A percentile compares a stretch with the other conserved stretches of the same genome.
These are phyloP conservation scores for Theristicus caerulescens DNA, from an alignment of 2,113 vertebrate species.

Conservation along the genomic window DNA sequence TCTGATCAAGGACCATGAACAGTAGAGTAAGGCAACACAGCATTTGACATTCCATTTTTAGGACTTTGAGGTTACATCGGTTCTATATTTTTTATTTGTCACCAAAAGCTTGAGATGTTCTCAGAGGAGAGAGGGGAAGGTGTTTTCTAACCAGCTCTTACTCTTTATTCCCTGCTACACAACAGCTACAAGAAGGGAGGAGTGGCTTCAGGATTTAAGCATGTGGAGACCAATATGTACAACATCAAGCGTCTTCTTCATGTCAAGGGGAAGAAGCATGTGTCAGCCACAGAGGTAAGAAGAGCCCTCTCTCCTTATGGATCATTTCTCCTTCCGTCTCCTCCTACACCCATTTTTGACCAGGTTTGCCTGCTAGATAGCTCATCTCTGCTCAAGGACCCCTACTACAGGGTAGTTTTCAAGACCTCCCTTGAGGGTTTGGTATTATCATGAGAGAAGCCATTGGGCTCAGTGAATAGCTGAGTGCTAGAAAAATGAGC, in stretches of 20 bases:
- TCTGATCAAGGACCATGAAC: neutral
- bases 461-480: neutral
- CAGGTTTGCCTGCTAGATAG: neutral
- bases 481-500: neutral
- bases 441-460: neutral
- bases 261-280: conserved; percentile 85
- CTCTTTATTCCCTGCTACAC: neutral
- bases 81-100: neutral
- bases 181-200: conserved; percentile 92
- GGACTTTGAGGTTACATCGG: neutral
- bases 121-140: neutral
- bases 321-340: neutral
- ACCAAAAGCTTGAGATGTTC: neutral
- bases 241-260: conserved; percentile 86
- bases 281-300: conserved; percentile 85
- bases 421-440: neutral
- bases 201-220: conserved; percentile 86
- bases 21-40: neutral
- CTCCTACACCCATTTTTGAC: neutral
- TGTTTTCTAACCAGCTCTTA: neutral
- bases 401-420: neutral
- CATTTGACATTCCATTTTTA: neutral
- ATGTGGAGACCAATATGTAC: conserved; percentile 88
- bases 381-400: neutral
- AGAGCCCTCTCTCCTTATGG: neutral